These are phyloP conservation scores for Sericinus montela DNA, from an alignment of 2,888 invertebrate genomes.

Conservation along the genomic window DNA sequence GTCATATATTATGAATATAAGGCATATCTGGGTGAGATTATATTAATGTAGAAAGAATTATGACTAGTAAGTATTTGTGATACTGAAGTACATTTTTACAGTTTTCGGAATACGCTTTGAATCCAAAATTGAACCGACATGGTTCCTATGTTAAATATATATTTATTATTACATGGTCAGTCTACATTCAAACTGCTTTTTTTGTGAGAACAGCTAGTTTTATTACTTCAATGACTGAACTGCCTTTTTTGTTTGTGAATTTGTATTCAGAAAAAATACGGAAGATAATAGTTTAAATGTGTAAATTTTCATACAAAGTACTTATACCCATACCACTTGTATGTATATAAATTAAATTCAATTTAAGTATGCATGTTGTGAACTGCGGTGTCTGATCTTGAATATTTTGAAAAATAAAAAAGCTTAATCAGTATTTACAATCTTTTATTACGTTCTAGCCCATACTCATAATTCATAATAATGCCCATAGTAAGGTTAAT, in stretches of 20 bases:
- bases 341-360: constrained; percentile 7
- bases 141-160: too few relatives aligned
- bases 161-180: background rate
- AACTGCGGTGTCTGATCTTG: constrained; percentile 42
- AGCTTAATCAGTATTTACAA: constrained; percentile 36
- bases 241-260: constrained; percentile 11
- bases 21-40: constrained; percentile 43
- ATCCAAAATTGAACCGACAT: background rate
- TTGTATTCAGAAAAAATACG: constrained; percentile 3
- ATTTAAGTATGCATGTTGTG: constrained; percentile 27
- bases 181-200: background rate
- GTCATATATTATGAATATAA: constrained; percentile 34
- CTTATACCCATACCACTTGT: background rate
- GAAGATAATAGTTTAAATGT: background rate
- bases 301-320: background rate
- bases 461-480: background rate
- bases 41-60: background rate
- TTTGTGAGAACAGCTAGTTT: background rate
- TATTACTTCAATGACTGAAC: constrained; percentile 8
- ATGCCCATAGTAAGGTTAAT: too few relatives aligned
- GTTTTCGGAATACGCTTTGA: background rate
- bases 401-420: constrained; percentile 42
- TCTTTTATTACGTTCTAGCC: constrained; percentile 32
- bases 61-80: constrained; percentile 1
- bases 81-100: constrained; percentile 7